Percentiles rank a stretch among this genome's conserved stretches.
Evolutionary conservation across 2,113 vertebrate genomes (phyloP).

Genomic region (Ancistrus triradiatus): DNA sequence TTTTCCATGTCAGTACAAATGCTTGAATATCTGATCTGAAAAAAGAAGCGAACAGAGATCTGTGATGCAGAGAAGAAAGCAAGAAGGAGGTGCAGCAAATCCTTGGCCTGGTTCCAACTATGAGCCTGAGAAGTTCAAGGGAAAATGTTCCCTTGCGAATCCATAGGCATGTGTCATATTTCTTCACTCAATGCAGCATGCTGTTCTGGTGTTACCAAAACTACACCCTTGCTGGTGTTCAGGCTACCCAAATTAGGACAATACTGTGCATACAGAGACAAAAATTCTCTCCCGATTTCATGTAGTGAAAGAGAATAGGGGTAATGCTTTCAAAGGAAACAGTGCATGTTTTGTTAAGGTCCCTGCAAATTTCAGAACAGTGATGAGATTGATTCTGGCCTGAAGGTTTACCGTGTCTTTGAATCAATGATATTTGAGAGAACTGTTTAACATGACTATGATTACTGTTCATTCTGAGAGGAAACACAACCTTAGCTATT

Average conservation of each 20-base stretch:
- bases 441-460: not conserved
- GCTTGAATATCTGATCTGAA: no score
- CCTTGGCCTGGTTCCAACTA: conserved; percentile 25
- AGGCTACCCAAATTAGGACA: conserved; percentile 14
- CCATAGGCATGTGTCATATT: conserved; percentile 57
- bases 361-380: conserved; percentile 6
- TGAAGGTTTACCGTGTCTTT: not conserved
- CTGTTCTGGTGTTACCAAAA: conserved; percentile 42
- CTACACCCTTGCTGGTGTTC: conserved; percentile 19
- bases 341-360: conserved; percentile 21
- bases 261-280: conserved; percentile 16
- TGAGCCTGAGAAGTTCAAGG: conserved; percentile 26
- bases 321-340: conserved; percentile 26
- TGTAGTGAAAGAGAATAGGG: conserved; percentile 17
- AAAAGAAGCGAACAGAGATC: conserved; percentile 1
- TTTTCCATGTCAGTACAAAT: no score
- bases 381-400: not conserved
- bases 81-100: conserved; percentile 31
- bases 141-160: conserved; percentile 42
- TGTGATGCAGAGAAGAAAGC: conserved; percentile 16
- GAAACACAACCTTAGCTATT: conserved; percentile 10
- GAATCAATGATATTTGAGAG: not conserved
- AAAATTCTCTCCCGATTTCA: conserved; percentile 30
- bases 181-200: conserved; percentile 51
- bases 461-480: not conserved